A percentile compares a stretch with the other conserved stretches of the same genome.
Conservation (phyloP, 2,888 invertebrate genomes). For the Amphiduros pacificus region DNA sequence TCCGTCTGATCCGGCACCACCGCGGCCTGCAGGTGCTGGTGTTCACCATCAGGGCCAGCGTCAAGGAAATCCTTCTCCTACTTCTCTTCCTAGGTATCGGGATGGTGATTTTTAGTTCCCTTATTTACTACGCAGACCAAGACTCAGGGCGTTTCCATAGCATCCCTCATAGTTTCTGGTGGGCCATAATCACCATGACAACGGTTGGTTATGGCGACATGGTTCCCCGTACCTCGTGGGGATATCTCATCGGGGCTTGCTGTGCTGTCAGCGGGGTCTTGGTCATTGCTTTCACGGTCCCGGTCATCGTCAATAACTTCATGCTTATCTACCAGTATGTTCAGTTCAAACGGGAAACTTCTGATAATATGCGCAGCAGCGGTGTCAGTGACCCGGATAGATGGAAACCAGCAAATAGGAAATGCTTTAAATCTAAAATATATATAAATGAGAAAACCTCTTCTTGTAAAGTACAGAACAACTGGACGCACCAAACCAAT, state of each 20-base stretch:
- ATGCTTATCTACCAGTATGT: slow-evolving; percentile 55
- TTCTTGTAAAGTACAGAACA: too few species aligned
- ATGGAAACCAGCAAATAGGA: too few species aligned
- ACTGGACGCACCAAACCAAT: too few species aligned
- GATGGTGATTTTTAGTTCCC: slow-evolving; percentile 54
- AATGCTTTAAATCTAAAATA: too few species aligned
- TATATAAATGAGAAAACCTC: too few species aligned
- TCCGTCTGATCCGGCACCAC: slow-evolving; percentile 50
- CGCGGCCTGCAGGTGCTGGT: slow-evolving; percentile 54
- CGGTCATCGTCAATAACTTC: slow-evolving; percentile 57
- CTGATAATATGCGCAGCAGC: too few species aligned
- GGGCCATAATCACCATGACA: slow-evolving; percentile 56
- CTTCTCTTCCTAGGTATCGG: slow-evolving; percentile 53
- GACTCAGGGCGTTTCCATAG: slow-evolving; percentile 39
- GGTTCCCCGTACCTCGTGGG: slow-evolving; percentile 44
- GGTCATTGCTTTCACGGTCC: slow-evolving; percentile 54
- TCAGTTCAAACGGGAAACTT: slow-evolving; percentile 38
- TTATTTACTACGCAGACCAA: slow-evolving; percentile 55
- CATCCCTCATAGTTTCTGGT: slow-evolving; percentile 57
- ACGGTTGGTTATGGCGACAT: slow-evolving; percentile 57
- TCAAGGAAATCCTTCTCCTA: slow-evolving; percentile 54
- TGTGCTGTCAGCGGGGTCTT: slow-evolving; percentile 52
- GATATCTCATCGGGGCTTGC: slow-evolving; percentile 50
- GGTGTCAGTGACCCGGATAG: too few species aligned
- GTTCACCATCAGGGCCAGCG: slow-evolving; percentile 53